These are phyloP conservation scores for Acleris cristana DNA, from an alignment of 2,888 invertebrate species.

Conservation along the genomic window DNA sequence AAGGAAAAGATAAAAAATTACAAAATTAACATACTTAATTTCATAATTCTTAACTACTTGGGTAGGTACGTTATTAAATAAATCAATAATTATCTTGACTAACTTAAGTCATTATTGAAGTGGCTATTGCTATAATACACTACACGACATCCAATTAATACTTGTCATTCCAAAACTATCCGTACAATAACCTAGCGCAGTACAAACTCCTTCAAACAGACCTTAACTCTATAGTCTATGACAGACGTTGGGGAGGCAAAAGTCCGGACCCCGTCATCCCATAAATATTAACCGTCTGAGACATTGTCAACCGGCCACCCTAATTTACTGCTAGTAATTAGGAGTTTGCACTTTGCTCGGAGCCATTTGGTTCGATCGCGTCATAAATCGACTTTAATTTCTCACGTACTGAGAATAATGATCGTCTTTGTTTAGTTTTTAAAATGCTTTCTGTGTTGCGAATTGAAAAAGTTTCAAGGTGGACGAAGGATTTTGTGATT, in stretches of 20 bases:
- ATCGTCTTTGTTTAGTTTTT: conserved; percentile 36
- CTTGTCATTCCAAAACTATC: conserved; percentile 21
- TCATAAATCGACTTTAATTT: conserved; percentile 40
- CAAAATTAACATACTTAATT: too few species aligned
- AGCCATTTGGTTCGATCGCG: conserved; percentile 81
- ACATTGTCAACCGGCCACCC: conserved; percentile 82
- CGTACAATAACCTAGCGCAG: conserved; percentile 30
- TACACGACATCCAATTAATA: conserved; percentile 3
- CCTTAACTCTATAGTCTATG: conserved; percentile 57
- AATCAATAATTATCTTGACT: too few species aligned
- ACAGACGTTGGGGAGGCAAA: conserved; percentile 63
- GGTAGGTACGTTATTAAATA: too few species aligned
- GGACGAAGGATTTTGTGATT: not conserved
- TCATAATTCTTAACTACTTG: too few species aligned
- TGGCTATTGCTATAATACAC: too few species aligned
- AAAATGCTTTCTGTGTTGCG: conserved; percentile 22
- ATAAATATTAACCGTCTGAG: conserved; percentile 81
- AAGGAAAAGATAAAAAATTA: too few species aligned
- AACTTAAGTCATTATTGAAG: too few species aligned
- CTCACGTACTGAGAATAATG: conserved; percentile 37
- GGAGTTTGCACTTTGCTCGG: conserved; percentile 82
- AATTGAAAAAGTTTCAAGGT: conserved; percentile 33
- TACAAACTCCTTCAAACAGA: conserved; percentile 41
- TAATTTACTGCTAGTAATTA: conserved; percentile 83
- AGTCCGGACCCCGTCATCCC: conserved; percentile 65